Base-by-base conservation (phyloP, 2,113 vertebrate species). In the Dromas ardeola region DNA sequence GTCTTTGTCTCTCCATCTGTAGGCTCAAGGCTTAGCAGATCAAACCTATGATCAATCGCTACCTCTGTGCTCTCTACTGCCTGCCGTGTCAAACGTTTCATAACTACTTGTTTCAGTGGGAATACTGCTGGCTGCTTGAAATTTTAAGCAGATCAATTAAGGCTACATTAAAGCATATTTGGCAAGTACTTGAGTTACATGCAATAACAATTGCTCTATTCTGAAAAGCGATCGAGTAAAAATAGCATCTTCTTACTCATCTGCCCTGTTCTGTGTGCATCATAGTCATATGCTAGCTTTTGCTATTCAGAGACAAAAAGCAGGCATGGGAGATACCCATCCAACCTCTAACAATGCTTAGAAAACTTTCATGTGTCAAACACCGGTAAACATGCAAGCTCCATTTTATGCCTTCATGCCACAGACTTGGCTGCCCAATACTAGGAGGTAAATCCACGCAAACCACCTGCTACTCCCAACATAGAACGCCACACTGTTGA, bases 191-290 rank as follows among this genome's bases (percentile, higher is more conserved):
- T 86, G 63, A 97, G 84, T 82, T 96, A 79, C 59, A 91, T 73
- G 79, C 89, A 96, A 34, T 96, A 97, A 96, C 90, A 96, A 97
- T 95, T 71, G 89, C 74, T 94, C 95, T 95, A 81, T 92, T 95
- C 83, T 76, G 76, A 93, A 96, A 95, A 84, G 76, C 10, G 2
- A 95, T 86, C 0, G 4, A 91, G 69, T 96, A 96, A 95, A 96
- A 97, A 97, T 93, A 97, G 93, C 87, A 95, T 76, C 50, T 93
- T 95, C 87, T 96, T 97, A 96, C 81, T 97, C 93, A 95, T 95
- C 63, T 86, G 82, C 86, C 70, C 73, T 87, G 80, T 67, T 96
- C 93, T 55, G 45, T 77, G 83, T 91, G 92, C 93, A 95, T 93
- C 92, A 95, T 53, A 84, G 81, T 93, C 95, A 96, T 90, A 88